These are phyloP conservation scores for Apodemus agrarius DNA, from an alignment of 2,797 vertebrate species.

Conservation along the genomic window DNA sequence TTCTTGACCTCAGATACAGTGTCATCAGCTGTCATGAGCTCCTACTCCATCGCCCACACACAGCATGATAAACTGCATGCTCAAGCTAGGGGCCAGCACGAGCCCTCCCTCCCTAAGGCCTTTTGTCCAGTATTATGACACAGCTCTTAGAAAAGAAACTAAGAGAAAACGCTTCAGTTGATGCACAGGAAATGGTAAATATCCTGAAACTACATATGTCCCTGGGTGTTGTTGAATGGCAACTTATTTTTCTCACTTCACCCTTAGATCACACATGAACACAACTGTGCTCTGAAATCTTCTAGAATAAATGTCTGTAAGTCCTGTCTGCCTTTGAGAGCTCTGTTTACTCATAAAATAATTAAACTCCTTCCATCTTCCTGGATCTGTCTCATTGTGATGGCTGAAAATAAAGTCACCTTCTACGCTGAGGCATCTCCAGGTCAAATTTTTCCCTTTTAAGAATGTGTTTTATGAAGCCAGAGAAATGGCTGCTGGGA, in stretches of 20 bases:
- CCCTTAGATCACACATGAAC: slow-evolving; percentile 1
- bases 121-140: background rate
- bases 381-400: slow-evolving; percentile 4
- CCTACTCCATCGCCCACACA: background rate
- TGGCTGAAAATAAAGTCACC: slow-evolving; percentile 3
- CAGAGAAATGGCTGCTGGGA: background rate
- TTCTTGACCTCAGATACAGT: background rate
- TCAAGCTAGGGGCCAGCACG: background rate
- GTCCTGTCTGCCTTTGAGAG: slow-evolving; percentile 10
- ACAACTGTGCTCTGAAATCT: background rate
- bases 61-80: background rate
- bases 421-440: slow-evolving; percentile 9
- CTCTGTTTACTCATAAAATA: slow-evolving; percentile 10
- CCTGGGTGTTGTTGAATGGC: background rate
- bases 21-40: too few relatives aligned
- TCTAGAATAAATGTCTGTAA: background rate
- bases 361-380: background rate
- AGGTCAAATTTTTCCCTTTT: slow-evolving; percentile 4
- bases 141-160: background rate
- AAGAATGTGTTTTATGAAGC: too few relatives aligned
- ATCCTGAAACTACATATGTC: background rate
- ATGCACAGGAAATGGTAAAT: background rate
- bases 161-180: background rate
- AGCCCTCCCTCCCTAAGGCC: background rate
- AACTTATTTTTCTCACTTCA: slow-evolving; percentile 30